Conservation (phyloP, 2,797 vertebrate genomes). For the Silurus lanzhouensis region DNA sequence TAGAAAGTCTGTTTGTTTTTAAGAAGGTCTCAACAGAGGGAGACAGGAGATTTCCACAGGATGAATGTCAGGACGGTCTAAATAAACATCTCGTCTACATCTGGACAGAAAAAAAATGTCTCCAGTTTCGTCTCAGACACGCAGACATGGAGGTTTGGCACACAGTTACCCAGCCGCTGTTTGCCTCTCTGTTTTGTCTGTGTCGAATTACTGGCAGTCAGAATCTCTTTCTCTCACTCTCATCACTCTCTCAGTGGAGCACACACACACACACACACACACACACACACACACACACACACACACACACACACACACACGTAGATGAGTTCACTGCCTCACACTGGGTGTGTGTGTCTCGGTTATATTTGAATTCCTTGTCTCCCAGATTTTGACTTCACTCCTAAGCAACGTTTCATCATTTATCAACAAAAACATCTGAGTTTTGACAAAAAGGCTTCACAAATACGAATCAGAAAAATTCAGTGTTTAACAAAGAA, state of each 20-base stretch:
- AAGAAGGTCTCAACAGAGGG: background rate
- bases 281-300: slow-evolving; percentile 3
- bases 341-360: slow-evolving; percentile 28
- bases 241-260: slow-evolving; percentile 13
- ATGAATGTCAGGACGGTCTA: background rate
- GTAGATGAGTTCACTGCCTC: slow-evolving; percentile 21
- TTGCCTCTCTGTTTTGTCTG: slow-evolving; percentile 24
- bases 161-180: slow-evolving; percentile 16
- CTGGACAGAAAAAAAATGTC: background rate
- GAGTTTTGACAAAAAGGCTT: background rate
- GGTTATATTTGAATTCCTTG: slow-evolving; percentile 14
- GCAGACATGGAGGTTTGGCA: slow-evolving; percentile 15
- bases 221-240: slow-evolving; percentile 8
- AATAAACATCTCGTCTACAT: slow-evolving; percentile 19
- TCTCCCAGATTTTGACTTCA: background rate
- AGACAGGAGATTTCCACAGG: slow-evolving; percentile 10
- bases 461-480: background rate
- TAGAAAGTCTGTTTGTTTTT: no score
- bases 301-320: slow-evolving; percentile 1
- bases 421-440: background rate
- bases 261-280: slow-evolving; percentile 11
- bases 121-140: background rate
- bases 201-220: slow-evolving; percentile 29
- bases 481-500: background rate
- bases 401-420: background rate